Conservation (phyloP, 2,888 invertebrate species). For the Tenthredo livida region DNA sequence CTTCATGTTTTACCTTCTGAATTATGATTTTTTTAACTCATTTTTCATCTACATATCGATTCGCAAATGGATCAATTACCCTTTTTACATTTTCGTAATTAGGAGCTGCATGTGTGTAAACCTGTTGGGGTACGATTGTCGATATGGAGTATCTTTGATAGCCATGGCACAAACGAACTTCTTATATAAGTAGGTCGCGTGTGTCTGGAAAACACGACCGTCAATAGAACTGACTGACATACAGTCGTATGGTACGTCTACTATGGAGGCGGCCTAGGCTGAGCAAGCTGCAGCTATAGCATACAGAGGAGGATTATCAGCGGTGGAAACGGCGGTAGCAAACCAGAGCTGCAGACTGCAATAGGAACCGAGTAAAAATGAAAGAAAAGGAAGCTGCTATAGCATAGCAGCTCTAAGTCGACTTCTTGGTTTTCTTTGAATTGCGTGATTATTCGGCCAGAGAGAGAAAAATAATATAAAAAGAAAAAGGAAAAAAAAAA, state of each 20-base stretch:
- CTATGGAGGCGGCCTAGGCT: neutral
- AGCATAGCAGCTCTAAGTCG: neutral
- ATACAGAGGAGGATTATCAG: neutral
- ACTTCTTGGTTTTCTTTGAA: neutral
- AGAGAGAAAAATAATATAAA: neutral
- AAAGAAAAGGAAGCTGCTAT: neutral
- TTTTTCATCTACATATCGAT: no score
- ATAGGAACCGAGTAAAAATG: neutral
- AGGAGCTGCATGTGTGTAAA: no score
- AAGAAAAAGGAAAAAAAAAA: neutral
- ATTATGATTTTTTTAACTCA: no score
- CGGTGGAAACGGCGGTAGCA: neutral
- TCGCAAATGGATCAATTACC: no score
- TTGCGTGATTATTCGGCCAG: neutral
- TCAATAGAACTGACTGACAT: slow-evolving; percentile 34
- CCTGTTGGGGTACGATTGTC: no score
- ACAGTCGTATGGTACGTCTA: neutral
- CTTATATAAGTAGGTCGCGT: slow-evolving; percentile 38
- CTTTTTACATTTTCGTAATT: no score
- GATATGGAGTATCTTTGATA: neutral
- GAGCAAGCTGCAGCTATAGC: neutral
- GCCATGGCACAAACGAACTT: neutral
- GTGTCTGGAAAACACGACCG: slow-evolving; percentile 42
- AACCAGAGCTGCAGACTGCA: neutral
- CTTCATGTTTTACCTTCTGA: no score